Evolutionary conservation across 2,797 vertebrate species (phyloP).

Genomic region (Parotocinclus haroldoi): DNA sequence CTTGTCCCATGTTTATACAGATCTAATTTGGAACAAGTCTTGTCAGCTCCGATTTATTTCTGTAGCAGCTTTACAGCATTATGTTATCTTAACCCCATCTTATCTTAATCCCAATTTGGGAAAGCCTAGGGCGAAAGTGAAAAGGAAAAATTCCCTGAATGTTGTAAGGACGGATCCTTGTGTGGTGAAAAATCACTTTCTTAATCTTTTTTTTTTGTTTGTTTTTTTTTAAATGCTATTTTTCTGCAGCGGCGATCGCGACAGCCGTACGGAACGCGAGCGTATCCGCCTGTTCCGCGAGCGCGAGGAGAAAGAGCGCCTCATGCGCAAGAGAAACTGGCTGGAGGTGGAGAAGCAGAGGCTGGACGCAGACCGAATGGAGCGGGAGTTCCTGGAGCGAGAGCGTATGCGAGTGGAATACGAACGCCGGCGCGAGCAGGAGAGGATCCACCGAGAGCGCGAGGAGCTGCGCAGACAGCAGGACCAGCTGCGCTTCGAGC

Average conservation of each 20-base stretch:
- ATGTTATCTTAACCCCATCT: too few species aligned
- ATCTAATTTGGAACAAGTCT: too few species aligned
- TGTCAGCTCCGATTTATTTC: too few species aligned
- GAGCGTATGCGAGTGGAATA: conserved; percentile 89
- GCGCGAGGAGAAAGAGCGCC: conserved; percentile 81
- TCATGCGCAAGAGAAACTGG: conserved; percentile 81
- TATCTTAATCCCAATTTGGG: too few species aligned
- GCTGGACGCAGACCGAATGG: conserved; percentile 85
- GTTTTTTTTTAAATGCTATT: too few species aligned
- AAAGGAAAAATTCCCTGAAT: too few species aligned
- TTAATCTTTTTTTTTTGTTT: neutral
- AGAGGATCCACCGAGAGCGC: conserved; percentile 87
- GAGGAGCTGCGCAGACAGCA: conserved; percentile 91
- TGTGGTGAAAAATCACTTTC: neutral
- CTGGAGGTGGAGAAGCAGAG: conserved; percentile 88
- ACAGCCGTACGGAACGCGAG: conserved; percentile 77
- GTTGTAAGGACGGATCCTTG: too few species aligned
- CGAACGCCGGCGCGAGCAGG: conserved; percentile 87
- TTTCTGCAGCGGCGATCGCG: conserved; percentile 54
- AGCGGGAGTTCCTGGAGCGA: conserved; percentile 87
- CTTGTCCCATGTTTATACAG: too few species aligned
- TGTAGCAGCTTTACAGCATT: too few species aligned
- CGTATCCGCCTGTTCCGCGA: conserved; percentile 84
- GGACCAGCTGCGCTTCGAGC: conserved; percentile 88
- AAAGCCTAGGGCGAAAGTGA: too few species aligned